These are phyloP conservation scores for Syritta pipiens DNA, from an alignment of 2,888 invertebrate genomes.

Conservation along the genomic window DNA sequence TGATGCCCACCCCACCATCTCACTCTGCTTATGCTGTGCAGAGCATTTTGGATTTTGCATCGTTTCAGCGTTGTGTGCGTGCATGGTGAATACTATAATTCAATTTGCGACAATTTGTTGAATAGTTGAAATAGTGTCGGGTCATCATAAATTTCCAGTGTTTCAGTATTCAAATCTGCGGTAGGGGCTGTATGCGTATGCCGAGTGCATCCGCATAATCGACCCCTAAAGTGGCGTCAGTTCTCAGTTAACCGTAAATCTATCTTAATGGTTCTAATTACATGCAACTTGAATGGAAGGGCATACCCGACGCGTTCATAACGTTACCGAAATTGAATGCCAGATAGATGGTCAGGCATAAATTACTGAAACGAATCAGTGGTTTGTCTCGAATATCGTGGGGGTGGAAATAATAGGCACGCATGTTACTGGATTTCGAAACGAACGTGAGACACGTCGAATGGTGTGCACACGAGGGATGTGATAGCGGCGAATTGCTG, in stretches of 20 bases:
- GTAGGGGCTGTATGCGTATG: background rate
- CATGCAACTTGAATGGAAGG: slow-evolving; percentile 42
- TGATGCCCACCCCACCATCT: background rate
- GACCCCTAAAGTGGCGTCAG: slow-evolving; percentile 39
- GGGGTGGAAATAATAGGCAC: background rate
- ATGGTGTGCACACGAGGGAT: background rate
- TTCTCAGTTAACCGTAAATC: slow-evolving; percentile 61
- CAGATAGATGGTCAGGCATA: slow-evolving; percentile 53
- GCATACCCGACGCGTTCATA: slow-evolving; percentile 19
- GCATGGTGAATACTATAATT: slow-evolving; percentile 35
- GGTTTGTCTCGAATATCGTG: background rate
- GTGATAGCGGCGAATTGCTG: background rate
- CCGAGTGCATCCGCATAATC: slow-evolving; percentile 49
- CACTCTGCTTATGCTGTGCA: background rate
- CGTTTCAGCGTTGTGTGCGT: background rate
- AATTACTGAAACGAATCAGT: slow-evolving; percentile 40
- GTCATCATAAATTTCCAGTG: slow-evolving; percentile 41
- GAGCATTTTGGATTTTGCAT: background rate
- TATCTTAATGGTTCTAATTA: slow-evolving; percentile 66
- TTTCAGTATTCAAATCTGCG: background rate
- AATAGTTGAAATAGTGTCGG: slow-evolving; percentile 53
- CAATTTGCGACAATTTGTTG: slow-evolving; percentile 58
- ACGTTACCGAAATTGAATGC: slow-evolving; percentile 39
- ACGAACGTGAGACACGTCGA: too few relatives aligned
- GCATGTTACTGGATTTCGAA: too few relatives aligned